A percentile compares a stretch with the other conserved stretches of the same genome.
These are phyloP conservation scores for Ruditapes philippinarum DNA, from an alignment of 1,140 invertebrate genomes.

Conservation along the genomic window DNA sequence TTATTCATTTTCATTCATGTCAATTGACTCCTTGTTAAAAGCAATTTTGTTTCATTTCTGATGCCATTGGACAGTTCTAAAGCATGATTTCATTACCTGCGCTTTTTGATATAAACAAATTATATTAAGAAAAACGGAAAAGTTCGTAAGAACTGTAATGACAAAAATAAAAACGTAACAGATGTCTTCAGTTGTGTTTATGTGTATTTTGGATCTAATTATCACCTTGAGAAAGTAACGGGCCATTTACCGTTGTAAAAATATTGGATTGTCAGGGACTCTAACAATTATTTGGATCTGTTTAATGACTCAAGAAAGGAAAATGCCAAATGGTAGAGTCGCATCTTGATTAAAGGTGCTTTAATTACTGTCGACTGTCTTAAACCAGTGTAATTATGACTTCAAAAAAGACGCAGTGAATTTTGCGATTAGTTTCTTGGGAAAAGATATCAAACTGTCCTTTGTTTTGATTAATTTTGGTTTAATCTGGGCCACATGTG, in stretches of 20 bases:
- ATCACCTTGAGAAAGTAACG: background rate
- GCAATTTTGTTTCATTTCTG: too few species aligned
- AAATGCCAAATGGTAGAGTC: background rate
- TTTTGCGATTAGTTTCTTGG: conserved; percentile 45
- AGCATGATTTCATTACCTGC: too few species aligned
- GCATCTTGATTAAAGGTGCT: conserved; percentile 34
- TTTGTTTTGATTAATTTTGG: conserved; percentile 67
- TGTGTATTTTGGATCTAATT: background rate
- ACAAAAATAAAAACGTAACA: background rate
- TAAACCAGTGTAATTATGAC: conserved; percentile 9
- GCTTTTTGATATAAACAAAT: too few species aligned
- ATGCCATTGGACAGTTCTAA: too few species aligned
- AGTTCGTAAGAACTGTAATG: too few species aligned
- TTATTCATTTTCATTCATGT: too few species aligned
- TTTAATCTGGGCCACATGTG: conserved; percentile 51
- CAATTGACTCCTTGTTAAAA: too few species aligned
- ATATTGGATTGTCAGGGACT: background rate
- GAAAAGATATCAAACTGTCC: conserved; percentile 63
- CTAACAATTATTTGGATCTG: background rate
- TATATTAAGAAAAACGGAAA: too few species aligned
- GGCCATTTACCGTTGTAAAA: background rate
- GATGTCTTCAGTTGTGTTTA: background rate
- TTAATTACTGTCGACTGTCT: conserved; percentile 27
- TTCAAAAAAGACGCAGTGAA: conserved; percentile 27
- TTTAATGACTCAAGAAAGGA: conserved; percentile 1